Percentiles rank a stretch among this genome's conserved stretches.
Evolutionary conservation across 2,888 invertebrate species (phyloP).

Genomic region (Macrostomum cliftonense): DNA sequence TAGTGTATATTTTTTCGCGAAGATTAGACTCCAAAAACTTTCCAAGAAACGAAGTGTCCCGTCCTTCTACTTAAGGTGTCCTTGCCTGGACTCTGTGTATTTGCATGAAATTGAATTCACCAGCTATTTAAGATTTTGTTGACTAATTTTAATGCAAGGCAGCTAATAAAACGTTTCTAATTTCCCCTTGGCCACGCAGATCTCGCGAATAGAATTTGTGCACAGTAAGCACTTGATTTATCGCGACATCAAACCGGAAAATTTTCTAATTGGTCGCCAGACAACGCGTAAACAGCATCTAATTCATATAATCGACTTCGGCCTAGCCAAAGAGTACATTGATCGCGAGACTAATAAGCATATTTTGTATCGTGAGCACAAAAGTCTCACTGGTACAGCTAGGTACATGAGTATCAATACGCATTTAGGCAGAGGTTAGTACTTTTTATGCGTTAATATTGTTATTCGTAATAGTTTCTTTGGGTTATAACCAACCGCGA

Average conservation of each 20-base stretch:
- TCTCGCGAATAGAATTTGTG: slow-evolving; percentile 97
- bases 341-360: slow-evolving; percentile 82
- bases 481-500: too few relatives aligned
- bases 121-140: too few relatives aligned
- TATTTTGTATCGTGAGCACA: slow-evolving; percentile 99
- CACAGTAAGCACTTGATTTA: slow-evolving; percentile 97
- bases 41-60: too few relatives aligned
- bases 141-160: too few relatives aligned
- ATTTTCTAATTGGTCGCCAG: slow-evolving; percentile 93
- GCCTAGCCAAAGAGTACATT: slow-evolving; percentile 99
- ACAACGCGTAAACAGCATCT: slow-evolving; percentile 91
- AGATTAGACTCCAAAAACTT: too few relatives aligned
- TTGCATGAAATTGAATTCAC: too few relatives aligned
- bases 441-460: too few relatives aligned
- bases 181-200: slow-evolving; percentile 42
- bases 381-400: slow-evolving; percentile 96
- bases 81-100: too few relatives aligned
- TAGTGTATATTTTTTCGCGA: too few relatives aligned
- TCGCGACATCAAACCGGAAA: slow-evolving; percentile 97
- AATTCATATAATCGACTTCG: slow-evolving; percentile 99
- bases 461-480: too few relatives aligned
- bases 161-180: not conserved
- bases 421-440: slow-evolving; percentile 83
- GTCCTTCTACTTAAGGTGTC: too few relatives aligned
- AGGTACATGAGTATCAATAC: slow-evolving; percentile 99